Evolutionary conservation across 2,113 vertebrate species (phyloP), one percentile per base, ranked within the genome.

Genomic region (Myotis davidii): DNA sequence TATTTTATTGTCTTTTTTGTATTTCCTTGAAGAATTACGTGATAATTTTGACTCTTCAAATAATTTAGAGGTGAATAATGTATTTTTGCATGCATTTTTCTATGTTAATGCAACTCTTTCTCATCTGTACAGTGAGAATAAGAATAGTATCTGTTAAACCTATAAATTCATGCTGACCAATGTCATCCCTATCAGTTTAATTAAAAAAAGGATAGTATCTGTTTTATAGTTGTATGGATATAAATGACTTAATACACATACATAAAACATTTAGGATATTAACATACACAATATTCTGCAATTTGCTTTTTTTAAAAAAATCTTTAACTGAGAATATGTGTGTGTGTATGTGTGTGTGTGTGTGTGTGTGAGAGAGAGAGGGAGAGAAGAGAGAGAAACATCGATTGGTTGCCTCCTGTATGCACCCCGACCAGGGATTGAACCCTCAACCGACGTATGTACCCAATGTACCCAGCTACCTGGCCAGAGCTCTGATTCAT

Each of bases 41-140:
- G 37, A 25, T 39, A 56, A 45, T 84, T 87, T 84, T 70, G 39
- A 70, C 23, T 45, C n/a, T 52, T 88, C 29, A 93, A 29, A 52
- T 4, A 67, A 61, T 87, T 56, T 25, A 48, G 18, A 92, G 25
- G 23, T 25, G 12, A 82, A 27, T 74, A 70, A 56, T 81, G 9
- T 70, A 65, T 88, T 83, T 94, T 90, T 94, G 23, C 13, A 52
- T 78, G n/a, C 29, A 25, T 84, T 95, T 89, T 91, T 79, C 42
- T 84, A 32, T 88, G 27, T 79, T 39, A 88, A 67, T 85, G 45
- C 12, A 84, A 78, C 37, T 85, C 32, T 93, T 74, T 65, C 13
- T 79, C 8, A 90, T 76, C 13, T 87, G 8, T 48, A 12, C 11
- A 32, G 8, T 90, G 39, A n/a, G 9, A 90, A 76, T 64, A 79